Evolutionary conservation across 2,888 invertebrate genomes (phyloP).

Genomic region (Beris morrisii): DNA sequence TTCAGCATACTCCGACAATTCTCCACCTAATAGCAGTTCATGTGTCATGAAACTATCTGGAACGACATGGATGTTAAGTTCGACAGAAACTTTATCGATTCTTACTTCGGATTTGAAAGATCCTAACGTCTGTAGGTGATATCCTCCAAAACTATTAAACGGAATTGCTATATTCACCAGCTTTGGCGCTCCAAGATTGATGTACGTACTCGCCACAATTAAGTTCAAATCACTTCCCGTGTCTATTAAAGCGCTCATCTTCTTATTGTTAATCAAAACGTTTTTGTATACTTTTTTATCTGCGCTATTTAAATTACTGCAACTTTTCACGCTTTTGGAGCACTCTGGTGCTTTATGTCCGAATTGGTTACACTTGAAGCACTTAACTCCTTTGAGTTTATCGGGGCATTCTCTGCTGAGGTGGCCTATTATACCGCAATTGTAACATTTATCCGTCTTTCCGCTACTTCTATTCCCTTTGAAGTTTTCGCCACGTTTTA

Average conservation of each 20-base stretch:
- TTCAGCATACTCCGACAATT: too few species aligned
- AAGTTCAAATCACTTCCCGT: slow-evolving; percentile 27
- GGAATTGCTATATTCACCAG: background rate
- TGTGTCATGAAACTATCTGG: too few species aligned
- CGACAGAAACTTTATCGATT: too few species aligned
- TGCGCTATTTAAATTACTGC: background rate
- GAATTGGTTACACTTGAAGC: slow-evolving; percentile 20
- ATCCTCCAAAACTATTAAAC: background rate
- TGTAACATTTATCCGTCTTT: slow-evolving; percentile 3
- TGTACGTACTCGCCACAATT: slow-evolving; percentile 17
- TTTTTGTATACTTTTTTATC: slow-evolving; percentile 16
- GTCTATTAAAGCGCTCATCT: slow-evolving; percentile 16
- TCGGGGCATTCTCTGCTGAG: slow-evolving; percentile 22
- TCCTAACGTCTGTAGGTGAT: too few species aligned
- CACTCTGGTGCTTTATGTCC: slow-evolving; percentile 19
- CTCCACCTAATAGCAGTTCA: too few species aligned
- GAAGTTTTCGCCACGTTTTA: too few species aligned
- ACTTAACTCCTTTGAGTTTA: slow-evolving; percentile 19
- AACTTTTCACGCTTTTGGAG: background rate
- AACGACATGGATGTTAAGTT: too few species aligned
- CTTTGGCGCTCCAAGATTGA: slow-evolving; percentile 21
- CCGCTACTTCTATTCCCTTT: too few species aligned
- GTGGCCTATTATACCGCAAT: slow-evolving; percentile 15
- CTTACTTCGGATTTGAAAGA: too few species aligned
- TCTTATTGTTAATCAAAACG: slow-evolving; percentile 7